A percentile compares a stretch with the other conserved stretches of the same genome.
phyloP scores from a whole-genome alignment of 92 coral and sea anemone genomes.

The Epizoanthus rinbou region DNA sequence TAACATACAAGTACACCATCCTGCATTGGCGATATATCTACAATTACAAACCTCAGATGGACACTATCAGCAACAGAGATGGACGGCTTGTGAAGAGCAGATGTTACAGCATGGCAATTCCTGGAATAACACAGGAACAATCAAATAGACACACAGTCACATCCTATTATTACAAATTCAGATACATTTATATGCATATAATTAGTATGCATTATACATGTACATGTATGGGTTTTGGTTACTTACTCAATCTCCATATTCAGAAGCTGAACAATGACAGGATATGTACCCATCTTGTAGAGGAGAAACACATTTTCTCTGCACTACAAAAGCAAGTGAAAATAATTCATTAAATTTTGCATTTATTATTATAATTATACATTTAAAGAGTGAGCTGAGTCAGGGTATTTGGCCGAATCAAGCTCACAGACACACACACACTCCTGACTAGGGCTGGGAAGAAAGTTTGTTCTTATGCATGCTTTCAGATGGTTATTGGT shows the following conservation, averaged over 20 bases:
- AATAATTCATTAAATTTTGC: neutral
- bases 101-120: conserved; percentile 79
- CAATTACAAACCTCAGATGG: conserved; percentile 63
- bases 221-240: neutral
- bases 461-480: too few relatives aligned
- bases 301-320: conserved; percentile 84
- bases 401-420: too few relatives aligned
- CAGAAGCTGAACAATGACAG: conserved; percentile 80
- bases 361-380: neutral
- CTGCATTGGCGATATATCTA: neutral
- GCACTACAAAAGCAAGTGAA: conserved; percentile 61
- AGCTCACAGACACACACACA: too few relatives aligned
- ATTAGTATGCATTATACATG: neutral
- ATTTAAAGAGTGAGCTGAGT: too few relatives aligned
- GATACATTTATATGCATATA: too few relatives aligned
- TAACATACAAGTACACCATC: too few relatives aligned
- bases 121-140: conserved; percentile 38
- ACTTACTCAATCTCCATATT: conserved; percentile 93
- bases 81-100: conserved; percentile 90
- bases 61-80: conserved; percentile 90
- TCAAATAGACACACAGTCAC: too few relatives aligned
- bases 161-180: too few relatives aligned
- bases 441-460: too few relatives aligned
- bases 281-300: conserved; percentile 78
- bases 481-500: too few relatives aligned